phyloP scores from a whole-genome alignment of 2,113 vertebrate species.

The Erythrocercus mccallii region DNA sequence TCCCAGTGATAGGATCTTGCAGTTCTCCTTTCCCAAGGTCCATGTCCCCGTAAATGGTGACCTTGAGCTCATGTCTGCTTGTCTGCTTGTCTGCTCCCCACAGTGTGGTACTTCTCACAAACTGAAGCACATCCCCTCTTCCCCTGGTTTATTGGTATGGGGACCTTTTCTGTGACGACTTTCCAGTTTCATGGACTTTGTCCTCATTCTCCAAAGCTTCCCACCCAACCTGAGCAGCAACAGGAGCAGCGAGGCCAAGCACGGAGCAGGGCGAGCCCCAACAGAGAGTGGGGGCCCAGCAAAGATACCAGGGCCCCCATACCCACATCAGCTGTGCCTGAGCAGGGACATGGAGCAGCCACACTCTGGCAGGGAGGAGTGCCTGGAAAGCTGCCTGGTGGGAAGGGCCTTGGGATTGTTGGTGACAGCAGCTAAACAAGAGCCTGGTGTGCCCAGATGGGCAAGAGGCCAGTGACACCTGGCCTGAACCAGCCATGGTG shows the following conservation, averaged over 20 bases:
- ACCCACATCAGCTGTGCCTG: background rate
- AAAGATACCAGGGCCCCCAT: background rate
- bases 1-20: background rate
- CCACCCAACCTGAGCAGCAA: background rate
- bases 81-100: background rate
- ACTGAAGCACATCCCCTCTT: background rate
- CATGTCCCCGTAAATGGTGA: background rate
- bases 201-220: background rate
- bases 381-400: background rate
- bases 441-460: background rate
- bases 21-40: background rate
- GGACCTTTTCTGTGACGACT: background rate
- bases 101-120: background rate
- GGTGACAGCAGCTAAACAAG: background rate
- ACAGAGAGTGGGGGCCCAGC: background rate
- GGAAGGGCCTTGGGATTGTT: background rate
- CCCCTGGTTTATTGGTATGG: too few relatives aligned
- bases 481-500: background rate
- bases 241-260: accelerated
- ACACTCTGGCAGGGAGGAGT: accelerated
- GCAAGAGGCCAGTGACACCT: background rate
- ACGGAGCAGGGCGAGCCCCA: accelerated
- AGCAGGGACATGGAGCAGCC: background rate
- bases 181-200: background rate
- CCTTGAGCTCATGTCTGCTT: background rate